Evolutionary conservation across 2,888 invertebrate species (phyloP).

Genomic region (Deroplatys truncata): DNA sequence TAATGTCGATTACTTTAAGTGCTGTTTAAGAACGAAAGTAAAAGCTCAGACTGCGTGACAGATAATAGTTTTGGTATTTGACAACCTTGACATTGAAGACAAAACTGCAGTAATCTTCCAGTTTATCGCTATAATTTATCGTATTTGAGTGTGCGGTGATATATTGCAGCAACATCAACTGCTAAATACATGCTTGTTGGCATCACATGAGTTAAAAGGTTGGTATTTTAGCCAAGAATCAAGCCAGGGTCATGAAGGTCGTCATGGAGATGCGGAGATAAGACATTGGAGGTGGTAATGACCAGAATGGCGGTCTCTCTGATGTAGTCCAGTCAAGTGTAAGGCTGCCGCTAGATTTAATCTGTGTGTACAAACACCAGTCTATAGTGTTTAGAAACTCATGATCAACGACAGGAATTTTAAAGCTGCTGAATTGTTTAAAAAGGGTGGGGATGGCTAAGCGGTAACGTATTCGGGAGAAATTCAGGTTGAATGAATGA

Average conservation of each 20-base stretch:
- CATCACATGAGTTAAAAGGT: background rate
- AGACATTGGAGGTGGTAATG: background rate
- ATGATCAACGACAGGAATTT: background rate
- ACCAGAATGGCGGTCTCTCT: background rate
- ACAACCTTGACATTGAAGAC: background rate
- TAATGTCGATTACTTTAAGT: too few species aligned
- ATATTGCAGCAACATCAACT: background rate
- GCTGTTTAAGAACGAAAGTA: too few species aligned
- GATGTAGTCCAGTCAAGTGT: background rate
- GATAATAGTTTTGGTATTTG: background rate
- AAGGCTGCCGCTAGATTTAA: background rate
- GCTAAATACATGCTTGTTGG: background rate
- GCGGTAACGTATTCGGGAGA: too few species aligned
- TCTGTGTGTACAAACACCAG: background rate
- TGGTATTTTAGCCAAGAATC: background rate
- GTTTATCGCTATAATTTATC: background rate
- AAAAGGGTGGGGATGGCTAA: too few species aligned
- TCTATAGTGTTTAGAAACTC: background rate
- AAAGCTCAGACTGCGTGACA: too few species aligned
- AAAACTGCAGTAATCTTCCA: background rate
- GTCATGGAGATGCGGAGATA: background rate
- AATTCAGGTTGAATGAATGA: too few species aligned
- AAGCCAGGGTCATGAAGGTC: background rate
- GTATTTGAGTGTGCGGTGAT: background rate
- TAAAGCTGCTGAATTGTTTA: background rate